Evolutionary conservation across 30 jellyfish, hydroid and myxozoan species (phyloP), one percentile per base, ranked within the genome.

Genomic region (Hydractinia echinata): DNA sequence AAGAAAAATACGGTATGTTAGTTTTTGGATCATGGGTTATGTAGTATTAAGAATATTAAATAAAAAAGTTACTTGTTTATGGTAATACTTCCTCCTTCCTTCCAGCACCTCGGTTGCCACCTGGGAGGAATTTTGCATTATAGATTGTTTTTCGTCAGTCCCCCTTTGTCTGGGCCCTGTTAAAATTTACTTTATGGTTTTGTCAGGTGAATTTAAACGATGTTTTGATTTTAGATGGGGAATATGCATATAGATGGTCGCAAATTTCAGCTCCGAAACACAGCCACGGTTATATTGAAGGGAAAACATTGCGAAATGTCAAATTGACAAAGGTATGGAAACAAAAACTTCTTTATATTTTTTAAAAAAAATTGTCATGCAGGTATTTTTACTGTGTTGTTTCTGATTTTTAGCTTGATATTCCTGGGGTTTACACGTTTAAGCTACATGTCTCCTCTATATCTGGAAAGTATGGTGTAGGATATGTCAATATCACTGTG

Each of bases 241-340:
- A 69, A 5, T 93, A 93, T 81, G 74, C 92, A 60, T 93, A 79
- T 81, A 83, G 88, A 19, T 93, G 99, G 99, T 53, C 79, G 61
- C 90, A 93, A 58, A n/a, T 88, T 13, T 76, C 95, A 5, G 96
- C 99, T 8, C 99, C 99, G 5, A 73, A 79, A 55, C 62, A 84
- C 53, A 93, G 99, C 69, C 96, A 87, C 48, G 99, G 96, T 8
- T 88, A 93, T 78, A 93, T 93, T 87, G 99, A 87, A 79, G 99
- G 99, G n/a, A 83, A 88, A 66, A 90, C 86, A 51, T n/a, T 64
- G 51, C 88, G 89, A 53, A 76, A 91, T 48, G 88, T 93, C 53
- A 74, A 72, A 7, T 60, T 93, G 20, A 82, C 99, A 20, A 81
- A 55, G 95, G 96, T 88, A 56, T 13, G 72, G 55, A 53, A 18